phyloP scores from a whole-genome alignment of 2,113 vertebrate genomes.

The Micronycteris hirsuta region DNA sequence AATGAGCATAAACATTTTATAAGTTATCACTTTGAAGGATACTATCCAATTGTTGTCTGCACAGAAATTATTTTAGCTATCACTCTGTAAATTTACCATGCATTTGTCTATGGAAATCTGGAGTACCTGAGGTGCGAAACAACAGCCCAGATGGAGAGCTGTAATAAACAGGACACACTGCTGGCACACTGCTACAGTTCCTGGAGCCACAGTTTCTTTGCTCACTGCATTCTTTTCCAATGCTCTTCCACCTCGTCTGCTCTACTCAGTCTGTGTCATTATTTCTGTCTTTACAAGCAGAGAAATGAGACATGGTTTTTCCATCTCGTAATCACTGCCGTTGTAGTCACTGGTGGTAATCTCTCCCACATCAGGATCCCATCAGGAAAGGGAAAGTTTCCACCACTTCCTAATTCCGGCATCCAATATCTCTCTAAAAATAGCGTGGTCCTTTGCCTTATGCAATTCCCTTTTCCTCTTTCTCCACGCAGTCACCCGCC shows the following conservation, averaged over 20 bases:
- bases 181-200: background rate
- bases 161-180: background rate
- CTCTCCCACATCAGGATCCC: conserved; percentile 58
- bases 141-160: background rate
- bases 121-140: background rate
- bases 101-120: background rate
- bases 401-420: conserved; percentile 44
- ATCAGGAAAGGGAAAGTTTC: conserved; percentile 67
- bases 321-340: conserved; percentile 30
- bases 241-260: background rate
- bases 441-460: conserved; percentile 49
- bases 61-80: background rate
- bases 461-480: background rate
- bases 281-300: background rate
- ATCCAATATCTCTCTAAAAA: conserved; percentile 52
- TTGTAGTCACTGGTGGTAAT: conserved; percentile 48
- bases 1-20: background rate
- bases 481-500: conserved; percentile 39
- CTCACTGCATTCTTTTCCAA: background rate
- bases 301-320: conserved; percentile 7
- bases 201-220: background rate
- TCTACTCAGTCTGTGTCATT: conserved; percentile 1
- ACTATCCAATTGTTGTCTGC: background rate
- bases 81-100: background rate
- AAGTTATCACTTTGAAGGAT: background rate